A percentile compares a stretch with the other conserved stretches of the same genome.
phyloP scores from a whole-genome alignment of 1,140 invertebrate species.

The Rhopalosiphum maidis region DNA sequence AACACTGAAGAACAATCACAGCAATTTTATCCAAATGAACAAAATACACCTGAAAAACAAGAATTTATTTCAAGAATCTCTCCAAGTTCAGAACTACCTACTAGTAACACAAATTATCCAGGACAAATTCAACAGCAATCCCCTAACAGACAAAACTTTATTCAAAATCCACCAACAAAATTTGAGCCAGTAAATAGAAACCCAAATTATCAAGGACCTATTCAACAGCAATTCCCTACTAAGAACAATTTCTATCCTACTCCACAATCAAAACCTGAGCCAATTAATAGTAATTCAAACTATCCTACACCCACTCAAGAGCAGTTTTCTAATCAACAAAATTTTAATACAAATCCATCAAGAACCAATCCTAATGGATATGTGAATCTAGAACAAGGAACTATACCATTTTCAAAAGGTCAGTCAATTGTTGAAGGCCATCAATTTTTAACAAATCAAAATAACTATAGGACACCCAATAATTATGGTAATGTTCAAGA shows the following conservation, averaged over 20 bases:
- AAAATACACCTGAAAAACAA: neutral
- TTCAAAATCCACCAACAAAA: neutral
- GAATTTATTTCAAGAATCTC: neutral
- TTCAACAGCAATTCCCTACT: neutral
- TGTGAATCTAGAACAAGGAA: neutral
- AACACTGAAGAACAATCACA: neutral
- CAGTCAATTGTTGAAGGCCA: neutral
- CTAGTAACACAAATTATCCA: conserved; percentile 20
- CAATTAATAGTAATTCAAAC: neutral
- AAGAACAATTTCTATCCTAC: no score
- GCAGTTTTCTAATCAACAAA: neutral
- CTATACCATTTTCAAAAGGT: neutral
- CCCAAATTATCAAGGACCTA: neutral
- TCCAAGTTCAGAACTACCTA: neutral
- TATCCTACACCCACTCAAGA: neutral
- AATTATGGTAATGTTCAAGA: neutral
- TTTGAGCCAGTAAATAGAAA: neutral
- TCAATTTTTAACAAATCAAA: neutral
- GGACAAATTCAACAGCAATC: neutral
- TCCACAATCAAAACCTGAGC: neutral
- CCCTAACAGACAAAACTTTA: neutral
- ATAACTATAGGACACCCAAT: neutral
- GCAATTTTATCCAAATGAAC: neutral
- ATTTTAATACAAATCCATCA: conserved; percentile 14
- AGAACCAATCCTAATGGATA: neutral